Evolutionary conservation across 2,113 vertebrate species (phyloP).

Genomic region (Syngnathus floridae): DNA sequence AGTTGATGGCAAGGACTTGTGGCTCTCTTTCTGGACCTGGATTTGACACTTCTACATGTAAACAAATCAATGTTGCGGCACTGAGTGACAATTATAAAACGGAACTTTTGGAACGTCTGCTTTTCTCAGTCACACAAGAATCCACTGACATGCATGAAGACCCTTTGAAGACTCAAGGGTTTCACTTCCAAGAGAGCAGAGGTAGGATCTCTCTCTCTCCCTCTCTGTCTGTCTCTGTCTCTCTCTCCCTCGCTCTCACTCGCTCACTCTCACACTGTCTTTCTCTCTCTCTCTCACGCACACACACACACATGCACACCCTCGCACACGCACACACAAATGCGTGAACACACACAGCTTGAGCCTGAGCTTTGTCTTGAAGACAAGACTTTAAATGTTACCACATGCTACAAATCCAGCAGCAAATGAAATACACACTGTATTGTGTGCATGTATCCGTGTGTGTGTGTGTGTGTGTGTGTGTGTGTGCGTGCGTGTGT

Average conservation of each 20-base stretch:
- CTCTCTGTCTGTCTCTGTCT: too few species aligned
- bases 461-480: slow-evolving; percentile 6
- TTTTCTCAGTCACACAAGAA: slow-evolving; percentile 53
- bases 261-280: too few species aligned
- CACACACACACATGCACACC: slow-evolving; percentile 1
- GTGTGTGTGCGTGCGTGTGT: slow-evolving; percentile 6
- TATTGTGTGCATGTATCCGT: slow-evolving; percentile 6
- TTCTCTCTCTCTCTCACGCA: too few species aligned
- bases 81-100: slow-evolving; percentile 39
- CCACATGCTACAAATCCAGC: slow-evolving; percentile 58
- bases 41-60: too few species aligned
- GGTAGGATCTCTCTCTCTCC: background rate
- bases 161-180: slow-evolving; percentile 30
- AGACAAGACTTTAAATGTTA: slow-evolving; percentile 60
- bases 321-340: slow-evolving; percentile 15
- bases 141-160: slow-evolving; percentile 48
- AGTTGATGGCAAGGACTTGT: too few species aligned
- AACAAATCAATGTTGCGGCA: slow-evolving; percentile 19
- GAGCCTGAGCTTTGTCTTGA: slow-evolving; percentile 39
- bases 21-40: background rate
- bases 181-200: slow-evolving; percentile 31
- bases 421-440: slow-evolving; percentile 33
- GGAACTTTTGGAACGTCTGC: slow-evolving; percentile 46
- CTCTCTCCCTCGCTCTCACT: too few species aligned
- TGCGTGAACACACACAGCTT: slow-evolving; percentile 1